These are phyloP conservation scores for Proctacanthus coquilletti DNA, from an alignment of 1,140 invertebrate genomes.

Conservation along the genomic window DNA sequence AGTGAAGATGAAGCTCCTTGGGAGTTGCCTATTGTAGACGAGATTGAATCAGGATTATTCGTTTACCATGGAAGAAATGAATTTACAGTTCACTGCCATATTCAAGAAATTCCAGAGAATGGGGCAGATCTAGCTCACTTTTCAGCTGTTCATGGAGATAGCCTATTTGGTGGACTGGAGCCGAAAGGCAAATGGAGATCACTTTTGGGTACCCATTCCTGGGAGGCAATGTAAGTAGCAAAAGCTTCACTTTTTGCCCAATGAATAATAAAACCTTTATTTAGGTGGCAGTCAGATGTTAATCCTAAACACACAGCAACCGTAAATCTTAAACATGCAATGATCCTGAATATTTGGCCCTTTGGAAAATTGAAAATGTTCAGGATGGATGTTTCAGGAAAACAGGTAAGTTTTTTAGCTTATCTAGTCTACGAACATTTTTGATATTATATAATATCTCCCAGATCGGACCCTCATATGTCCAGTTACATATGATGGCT, in stretches of 20 bases:
- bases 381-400: constrained; percentile 14
- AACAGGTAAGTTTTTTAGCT: constrained; percentile 13
- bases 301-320: constrained; percentile 17
- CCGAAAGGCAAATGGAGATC: constrained; percentile 5
- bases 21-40: constrained; percentile 39
- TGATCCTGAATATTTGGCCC: too few relatives aligned
- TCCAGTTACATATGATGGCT: constrained; percentile 48
- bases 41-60: constrained; percentile 42
- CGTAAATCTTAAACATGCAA: constrained; percentile 13
- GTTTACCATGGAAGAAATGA: constrained; percentile 58
- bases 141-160: constrained; percentile 50
- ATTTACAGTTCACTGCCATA: constrained; percentile 56
- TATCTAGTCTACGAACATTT: constrained; percentile 1
- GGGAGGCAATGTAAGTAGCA: constrained; percentile 18
- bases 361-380: constrained; percentile 13
- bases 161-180: constrained; percentile 39
- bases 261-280: constrained; percentile 1
- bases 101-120: constrained; percentile 86
- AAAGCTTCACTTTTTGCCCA: neutral
- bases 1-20: constrained; percentile 55
- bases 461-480: constrained; percentile 67
- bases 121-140: constrained; percentile 75
- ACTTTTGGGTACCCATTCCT: constrained; percentile 13
- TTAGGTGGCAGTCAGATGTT: constrained; percentile 12
- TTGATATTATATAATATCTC: too few relatives aligned